Evolutionary conservation across 2,797 vertebrate species (phyloP).

Genomic region (Geotrypetes seraphini): DNA sequence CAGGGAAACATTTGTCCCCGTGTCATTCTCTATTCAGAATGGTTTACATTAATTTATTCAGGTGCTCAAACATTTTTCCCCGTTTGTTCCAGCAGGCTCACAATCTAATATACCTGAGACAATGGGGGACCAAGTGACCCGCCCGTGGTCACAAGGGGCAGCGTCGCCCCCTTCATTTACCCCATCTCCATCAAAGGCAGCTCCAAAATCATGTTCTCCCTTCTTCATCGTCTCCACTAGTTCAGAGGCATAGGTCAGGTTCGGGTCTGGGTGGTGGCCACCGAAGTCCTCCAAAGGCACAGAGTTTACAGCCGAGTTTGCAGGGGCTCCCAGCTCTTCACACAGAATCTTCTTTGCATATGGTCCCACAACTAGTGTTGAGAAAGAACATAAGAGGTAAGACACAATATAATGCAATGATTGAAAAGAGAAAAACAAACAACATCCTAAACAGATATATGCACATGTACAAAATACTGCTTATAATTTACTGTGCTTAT

Average conservation of each 20-base stretch:
- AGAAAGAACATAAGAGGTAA: background rate
- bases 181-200: constrained; percentile 94
- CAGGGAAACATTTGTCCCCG: too few relatives aligned
- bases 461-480: too few relatives aligned
- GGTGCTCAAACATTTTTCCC: too few relatives aligned
- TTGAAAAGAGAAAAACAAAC: background rate
- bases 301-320: constrained; percentile 86
- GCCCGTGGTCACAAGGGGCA: too few relatives aligned
- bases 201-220: constrained; percentile 90
- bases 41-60: too few relatives aligned
- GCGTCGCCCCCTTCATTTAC: too few relatives aligned
- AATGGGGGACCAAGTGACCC: too few relatives aligned
- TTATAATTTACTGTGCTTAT: too few relatives aligned
- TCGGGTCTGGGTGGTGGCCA: constrained; percentile 95
- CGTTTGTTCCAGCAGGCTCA: too few relatives aligned
- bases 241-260: constrained; percentile 90
- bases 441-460: too few relatives aligned
- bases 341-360: constrained; percentile 95
- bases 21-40: too few relatives aligned
- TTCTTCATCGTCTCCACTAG: constrained; percentile 90
- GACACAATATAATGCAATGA: background rate
- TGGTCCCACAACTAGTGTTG: constrained; percentile 76
- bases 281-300: constrained; percentile 89
- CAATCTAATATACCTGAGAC: too few relatives aligned
- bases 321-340: constrained; percentile 87